phyloP scores from a whole-genome alignment of 2,888 invertebrate species.

The Anorthoa munda region DNA sequence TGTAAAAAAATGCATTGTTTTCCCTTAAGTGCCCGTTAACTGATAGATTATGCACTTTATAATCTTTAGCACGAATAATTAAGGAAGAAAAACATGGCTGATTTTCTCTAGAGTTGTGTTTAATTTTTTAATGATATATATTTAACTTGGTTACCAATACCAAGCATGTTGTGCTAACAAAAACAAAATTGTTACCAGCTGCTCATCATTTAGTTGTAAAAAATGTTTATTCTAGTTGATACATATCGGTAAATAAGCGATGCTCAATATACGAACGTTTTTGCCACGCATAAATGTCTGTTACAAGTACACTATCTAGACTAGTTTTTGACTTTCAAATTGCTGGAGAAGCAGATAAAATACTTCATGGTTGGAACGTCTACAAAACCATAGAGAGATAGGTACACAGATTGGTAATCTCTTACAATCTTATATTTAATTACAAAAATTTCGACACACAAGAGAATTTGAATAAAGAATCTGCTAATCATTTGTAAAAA shows the following conservation, averaged over 20 bases:
- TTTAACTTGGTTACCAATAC: constrained; percentile 28
- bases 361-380: not conserved
- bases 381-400: not conserved
- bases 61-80: constrained; percentile 6
- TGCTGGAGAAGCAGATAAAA: not conserved
- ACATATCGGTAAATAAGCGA: constrained; percentile 40
- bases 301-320: constrained; percentile 4
- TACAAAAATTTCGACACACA: no score
- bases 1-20: not conserved
- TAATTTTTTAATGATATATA: constrained; percentile 41
- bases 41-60: not conserved
- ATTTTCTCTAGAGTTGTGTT: not conserved
- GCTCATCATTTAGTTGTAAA: constrained; percentile 51
- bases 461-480: no score
- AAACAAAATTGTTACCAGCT: constrained; percentile 47
- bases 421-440: no score
- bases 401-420: no score
- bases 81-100: constrained; percentile 7
- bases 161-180: constrained; percentile 10
- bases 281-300: constrained; percentile 14
- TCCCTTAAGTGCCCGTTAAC: not conserved
- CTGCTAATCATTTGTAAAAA: no score
- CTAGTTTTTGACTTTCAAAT: constrained; percentile 13
- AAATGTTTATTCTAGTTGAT: constrained; percentile 42
- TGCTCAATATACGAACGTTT: constrained; percentile 40